Percentiles rank a stretch among this genome's conserved stretches.
Conservation (phyloP, 2,797 vertebrate genomes). For the Tolypeutes matacus region DNA sequence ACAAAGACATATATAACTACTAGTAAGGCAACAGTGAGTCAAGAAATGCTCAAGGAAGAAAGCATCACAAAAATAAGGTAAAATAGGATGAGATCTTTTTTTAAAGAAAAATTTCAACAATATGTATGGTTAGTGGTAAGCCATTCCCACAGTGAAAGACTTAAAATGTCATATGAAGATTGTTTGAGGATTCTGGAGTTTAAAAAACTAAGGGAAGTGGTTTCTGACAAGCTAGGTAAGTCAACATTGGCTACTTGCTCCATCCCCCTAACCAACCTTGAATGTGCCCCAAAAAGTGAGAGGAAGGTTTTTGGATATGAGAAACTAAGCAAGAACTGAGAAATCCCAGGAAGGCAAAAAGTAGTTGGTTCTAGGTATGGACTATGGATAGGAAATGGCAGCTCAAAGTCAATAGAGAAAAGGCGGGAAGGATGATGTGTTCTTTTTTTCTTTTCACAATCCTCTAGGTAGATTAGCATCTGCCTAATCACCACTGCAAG, state of each 20-base stretch:
- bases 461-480: neutral
- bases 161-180: too few relatives aligned
- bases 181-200: neutral
- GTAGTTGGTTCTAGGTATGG: neutral
- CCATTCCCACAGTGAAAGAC: too few relatives aligned
- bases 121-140: neutral
- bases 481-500: neutral
- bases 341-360: neutral
- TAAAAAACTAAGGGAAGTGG: neutral
- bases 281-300: neutral
- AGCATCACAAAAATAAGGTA: conserved; percentile 65
- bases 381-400: neutral
- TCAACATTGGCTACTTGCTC: neutral
- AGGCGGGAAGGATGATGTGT: neutral
- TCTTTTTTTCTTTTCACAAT: neutral
- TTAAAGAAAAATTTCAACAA: neutral
- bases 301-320: neutral
- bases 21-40: neutral
- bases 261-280: neutral
- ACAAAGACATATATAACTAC: conserved; percentile 18
- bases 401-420: neutral
- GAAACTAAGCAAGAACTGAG: neutral
- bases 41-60: neutral
- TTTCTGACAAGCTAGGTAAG: neutral
- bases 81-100: conserved; percentile 22